Evolutionary conservation across 2,888 invertebrate species (phyloP), one percentile per base, ranked within the genome.

Genomic region (Ichneumoninae sp.): DNA sequence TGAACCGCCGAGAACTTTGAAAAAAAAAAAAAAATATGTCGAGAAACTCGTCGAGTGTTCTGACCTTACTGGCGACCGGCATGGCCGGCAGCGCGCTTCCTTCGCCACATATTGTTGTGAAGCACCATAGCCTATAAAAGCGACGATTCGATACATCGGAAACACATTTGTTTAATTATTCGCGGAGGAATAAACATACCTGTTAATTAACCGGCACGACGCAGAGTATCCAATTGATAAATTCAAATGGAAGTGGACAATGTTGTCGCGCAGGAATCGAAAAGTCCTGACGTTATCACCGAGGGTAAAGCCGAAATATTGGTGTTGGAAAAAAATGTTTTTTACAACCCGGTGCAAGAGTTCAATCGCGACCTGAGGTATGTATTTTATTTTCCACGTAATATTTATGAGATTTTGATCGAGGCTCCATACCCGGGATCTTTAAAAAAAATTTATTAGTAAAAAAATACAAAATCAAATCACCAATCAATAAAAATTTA

Each of bases 311-410:
- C 98, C 0, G 96, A 96, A 91, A 96, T 98, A 84, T 94, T 96
- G 75, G 95, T 97, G 1, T 93, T 93, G 40, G 94, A 95, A 65
- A 96, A 96, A 52, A 96, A 97, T 91, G 98, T 99, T 0, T 99
- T 99, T 94, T 99, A 99, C 92, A 99, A 99, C 94, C 98, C 99
- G 0, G 99, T 99, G 0, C 99, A 99, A 94, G 98, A 99, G 93
- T 99, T 99, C 91, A 99, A 99, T 93, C 95, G 99, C 86, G 99
- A 99, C 94, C 94, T 99, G 71, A 97, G 96, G 95, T 62, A 62
- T n/a, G 60, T 16, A 30, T 30, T 57, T 30, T 0, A 57, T 57
- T 57, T 57, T 57, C 1, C 22, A 22, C 52, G 30, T 87, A 84
- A 88, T 83, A 82, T 89, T 62, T 88, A 89, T 83, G 83, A 82